Conservation (phyloP, 2,113 vertebrate species). For the Petromus typicus region DNA sequence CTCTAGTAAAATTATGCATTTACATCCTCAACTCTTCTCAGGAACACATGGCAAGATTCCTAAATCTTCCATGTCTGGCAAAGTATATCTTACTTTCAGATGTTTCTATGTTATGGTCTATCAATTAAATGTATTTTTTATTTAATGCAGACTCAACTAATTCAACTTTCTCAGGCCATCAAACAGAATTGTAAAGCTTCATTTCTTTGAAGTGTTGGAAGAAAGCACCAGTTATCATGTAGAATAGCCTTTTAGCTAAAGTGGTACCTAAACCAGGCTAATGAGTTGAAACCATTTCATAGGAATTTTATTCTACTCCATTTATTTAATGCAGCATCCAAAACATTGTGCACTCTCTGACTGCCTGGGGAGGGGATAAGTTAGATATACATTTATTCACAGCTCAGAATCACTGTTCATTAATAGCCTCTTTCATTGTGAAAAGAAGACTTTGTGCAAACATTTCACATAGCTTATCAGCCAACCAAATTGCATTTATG, state of each 20-base stretch:
- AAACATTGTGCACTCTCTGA: conserved; percentile 57
- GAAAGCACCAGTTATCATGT: conserved; percentile 48
- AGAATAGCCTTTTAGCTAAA: conserved; percentile 58
- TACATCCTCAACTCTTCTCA: background rate
- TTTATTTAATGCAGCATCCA: conserved; percentile 59
- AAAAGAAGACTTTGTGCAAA: conserved; percentile 71
- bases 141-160: conserved; percentile 64
- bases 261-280: conserved; percentile 71
- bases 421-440: conserved; percentile 53
- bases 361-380: conserved; percentile 23
- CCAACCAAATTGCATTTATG: conserved; percentile 68
- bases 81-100: conserved; percentile 39
- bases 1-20: background rate
- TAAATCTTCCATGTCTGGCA: conserved; percentile 18
- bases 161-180: conserved; percentile 61
- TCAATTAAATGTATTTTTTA: conserved; percentile 71
- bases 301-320: conserved; percentile 67
- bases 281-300: conserved; percentile 71
- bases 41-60: background rate
- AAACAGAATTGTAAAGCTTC: conserved; percentile 52
- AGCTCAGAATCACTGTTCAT: conserved; percentile 63
- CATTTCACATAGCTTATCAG: conserved; percentile 60
- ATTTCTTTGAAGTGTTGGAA: conserved; percentile 67
- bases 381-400: conserved; percentile 66
- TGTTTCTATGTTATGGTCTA: conserved; percentile 53